Base-by-base conservation (phyloP, 2,113 vertebrate species). In the Brachypodius melanocephalos region DNA sequence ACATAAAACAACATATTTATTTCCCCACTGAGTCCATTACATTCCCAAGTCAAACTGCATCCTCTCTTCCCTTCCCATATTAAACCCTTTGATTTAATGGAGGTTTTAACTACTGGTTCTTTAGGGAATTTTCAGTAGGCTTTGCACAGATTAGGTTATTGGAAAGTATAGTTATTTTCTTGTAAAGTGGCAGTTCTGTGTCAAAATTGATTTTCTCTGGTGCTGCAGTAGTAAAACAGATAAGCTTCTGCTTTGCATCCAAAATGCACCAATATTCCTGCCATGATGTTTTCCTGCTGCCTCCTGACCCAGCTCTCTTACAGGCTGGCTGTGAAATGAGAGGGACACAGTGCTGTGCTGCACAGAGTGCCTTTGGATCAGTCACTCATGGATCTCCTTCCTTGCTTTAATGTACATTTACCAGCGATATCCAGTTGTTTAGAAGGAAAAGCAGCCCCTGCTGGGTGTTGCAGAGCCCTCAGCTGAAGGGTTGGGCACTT, bases 171-270 rank as follows among this genome's bases (percentile, higher is more conserved):
- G 98, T 98, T 99, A 98, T 98, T 98, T 98, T 97, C 98, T 98
- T 98, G 98, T 98, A 98, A 98, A 98, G 98, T 98, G 98, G 98
- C 98, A 98, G 98, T 98, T 98, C 88, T 95, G 96, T 98, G 98
- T 98, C 98, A 98, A 98, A 98, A 98, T 98, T 98, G 98, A 98
- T 99, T 98, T 98, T 99, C 98, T 98, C 98, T 98, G 97, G 98
- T 98, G 98, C 98, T 97, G 98, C 97, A 98, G 97, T 98, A 98
- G 98, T 98, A 98, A 99, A 98, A 98, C 98, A 98, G 98, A 98
- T 98, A 98, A 98, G 98, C 97, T 98, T 96, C 98, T 98, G 92
- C 95, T 98, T 98, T 98, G 94, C 97, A 98, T 98, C 98, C 98
- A 97, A 86, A 97, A 97, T 90, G 95, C 98, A 96, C 97, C 94